phyloP scores from a whole-genome alignment of 2,113 vertebrate species.

The Colistium nudipinnis region DNA sequence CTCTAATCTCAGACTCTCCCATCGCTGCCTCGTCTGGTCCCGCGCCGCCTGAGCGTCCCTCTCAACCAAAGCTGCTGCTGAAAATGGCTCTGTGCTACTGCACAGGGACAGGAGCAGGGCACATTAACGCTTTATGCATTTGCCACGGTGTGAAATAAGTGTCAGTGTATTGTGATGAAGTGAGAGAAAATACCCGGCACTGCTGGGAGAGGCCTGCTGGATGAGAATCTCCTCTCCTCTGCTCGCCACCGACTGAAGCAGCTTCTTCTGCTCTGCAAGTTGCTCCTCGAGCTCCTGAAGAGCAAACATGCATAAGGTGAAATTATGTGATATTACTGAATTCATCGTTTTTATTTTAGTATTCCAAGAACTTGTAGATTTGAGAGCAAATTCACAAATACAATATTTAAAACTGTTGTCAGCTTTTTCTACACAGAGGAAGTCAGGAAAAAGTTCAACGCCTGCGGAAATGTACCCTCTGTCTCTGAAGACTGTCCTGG shows the following conservation, averaged over 20 bases:
- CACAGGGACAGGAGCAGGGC: conserved; percentile 51
- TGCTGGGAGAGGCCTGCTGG: conserved; percentile 83
- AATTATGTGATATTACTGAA: no score
- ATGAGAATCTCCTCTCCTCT: conserved; percentile 93
- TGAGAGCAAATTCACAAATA: no score
- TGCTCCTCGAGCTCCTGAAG: conserved; percentile 92
- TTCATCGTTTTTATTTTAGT: no score
- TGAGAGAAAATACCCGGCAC: conserved; percentile 42
- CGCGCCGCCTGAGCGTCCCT: conserved; percentile 77
- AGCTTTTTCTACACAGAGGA: no score
- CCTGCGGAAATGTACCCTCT: conserved; percentile 84
- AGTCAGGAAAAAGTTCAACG: no score
- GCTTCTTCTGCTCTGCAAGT: conserved; percentile 91
- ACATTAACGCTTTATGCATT: not conserved
- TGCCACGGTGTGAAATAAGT: no score
- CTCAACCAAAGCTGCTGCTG: conserved; percentile 82
- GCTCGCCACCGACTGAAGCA: conserved; percentile 91
- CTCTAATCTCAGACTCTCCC: conserved; percentile 90
- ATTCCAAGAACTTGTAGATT: no score
- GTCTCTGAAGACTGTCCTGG: conserved; percentile 90
- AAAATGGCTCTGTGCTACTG: conserved; percentile 84
- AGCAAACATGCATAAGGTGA: not conserved
- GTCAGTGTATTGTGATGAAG: not conserved
- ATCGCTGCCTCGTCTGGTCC: conserved; percentile 88
- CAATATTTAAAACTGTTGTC: no score